A percentile compares a stretch with the other conserved stretches of the same genome.
Evolutionary conservation across 2,113 vertebrate species (phyloP).

Genomic region (Anhinga anhinga): DNA sequence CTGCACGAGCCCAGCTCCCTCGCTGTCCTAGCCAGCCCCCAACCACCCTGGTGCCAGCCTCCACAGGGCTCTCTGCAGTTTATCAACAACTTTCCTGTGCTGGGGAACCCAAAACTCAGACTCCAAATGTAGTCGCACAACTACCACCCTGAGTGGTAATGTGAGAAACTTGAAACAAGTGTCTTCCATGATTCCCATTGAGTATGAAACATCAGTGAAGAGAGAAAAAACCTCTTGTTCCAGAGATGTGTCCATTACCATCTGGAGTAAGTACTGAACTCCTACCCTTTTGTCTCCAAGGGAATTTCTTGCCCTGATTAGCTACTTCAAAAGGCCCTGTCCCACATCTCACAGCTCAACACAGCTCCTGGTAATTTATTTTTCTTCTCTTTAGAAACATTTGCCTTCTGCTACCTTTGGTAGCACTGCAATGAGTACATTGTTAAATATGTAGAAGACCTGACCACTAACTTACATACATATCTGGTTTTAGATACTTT

Average conservation of each 20-base stretch:
- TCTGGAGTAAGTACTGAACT: not conserved
- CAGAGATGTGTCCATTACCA: not conserved
- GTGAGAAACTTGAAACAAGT: not conserved
- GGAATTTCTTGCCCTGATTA: not conserved
- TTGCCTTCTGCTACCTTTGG: not conserved
- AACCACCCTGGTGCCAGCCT: not conserved
- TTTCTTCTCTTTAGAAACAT: not conserved
- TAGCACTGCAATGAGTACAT: not conserved
- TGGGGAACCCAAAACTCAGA: not conserved
- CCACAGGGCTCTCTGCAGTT: not conserved
- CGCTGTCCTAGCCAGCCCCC: fast-evolving
- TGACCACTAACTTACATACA: not conserved
- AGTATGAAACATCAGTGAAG: not conserved
- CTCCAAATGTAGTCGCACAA: not conserved
- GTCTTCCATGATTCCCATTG: fast-evolving
- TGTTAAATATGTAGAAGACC: not conserved
- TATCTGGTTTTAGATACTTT: not conserved
- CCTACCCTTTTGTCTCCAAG: not conserved
- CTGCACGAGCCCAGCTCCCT: not conserved
- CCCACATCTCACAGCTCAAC: not conserved
- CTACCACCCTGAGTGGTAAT: fast-evolving
- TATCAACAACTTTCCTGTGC: not conserved
- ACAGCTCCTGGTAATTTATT: not conserved
- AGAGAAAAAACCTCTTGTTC: fast-evolving
- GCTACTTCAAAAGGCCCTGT: not conserved